Conservation (phyloP, 1,140 invertebrate species). For the Drosophila pseudoobscura region DNA sequence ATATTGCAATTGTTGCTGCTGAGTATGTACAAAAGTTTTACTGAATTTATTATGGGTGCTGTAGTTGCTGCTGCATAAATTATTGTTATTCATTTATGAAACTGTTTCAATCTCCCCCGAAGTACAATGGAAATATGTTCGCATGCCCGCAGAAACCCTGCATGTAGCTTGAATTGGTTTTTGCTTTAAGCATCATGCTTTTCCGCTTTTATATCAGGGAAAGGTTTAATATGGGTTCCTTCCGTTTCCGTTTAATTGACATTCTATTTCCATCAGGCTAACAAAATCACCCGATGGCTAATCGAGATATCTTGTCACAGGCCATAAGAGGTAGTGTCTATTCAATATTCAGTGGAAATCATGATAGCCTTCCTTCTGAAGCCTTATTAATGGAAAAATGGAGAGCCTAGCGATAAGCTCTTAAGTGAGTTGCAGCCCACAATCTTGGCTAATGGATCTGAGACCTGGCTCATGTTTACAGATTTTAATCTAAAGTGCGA, state of each 20-base stretch:
- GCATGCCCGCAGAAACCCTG: constrained; percentile 18
- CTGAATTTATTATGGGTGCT: constrained; percentile 76
- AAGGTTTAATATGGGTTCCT: no score
- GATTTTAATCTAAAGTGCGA: constrained; percentile 5
- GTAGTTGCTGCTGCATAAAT: constrained; percentile 74
- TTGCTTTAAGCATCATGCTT: background rate
- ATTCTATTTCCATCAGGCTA: constrained; percentile 15
- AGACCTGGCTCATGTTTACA: background rate
- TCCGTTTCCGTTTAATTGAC: no score
- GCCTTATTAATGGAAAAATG: background rate
- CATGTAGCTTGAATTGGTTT: constrained; percentile 13
- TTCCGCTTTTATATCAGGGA: constrained; percentile 12
- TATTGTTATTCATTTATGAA: constrained; percentile 80
- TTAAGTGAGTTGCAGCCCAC: no score
- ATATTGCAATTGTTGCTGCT: constrained; percentile 28
- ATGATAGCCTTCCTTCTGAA: constrained; percentile 1
- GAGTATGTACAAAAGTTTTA: constrained; percentile 65
- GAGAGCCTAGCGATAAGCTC: no score
- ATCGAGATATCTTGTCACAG: background rate
- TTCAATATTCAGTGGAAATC: background rate
- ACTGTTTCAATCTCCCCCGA: constrained; percentile 45
- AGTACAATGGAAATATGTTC: constrained; percentile 65
- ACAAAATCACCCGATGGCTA: background rate
- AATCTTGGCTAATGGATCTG: no score
- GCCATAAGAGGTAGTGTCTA: no score